Evolutionary conservation across 2,113 vertebrate species (phyloP).

Genomic region (Salminus brasiliensis): DNA sequence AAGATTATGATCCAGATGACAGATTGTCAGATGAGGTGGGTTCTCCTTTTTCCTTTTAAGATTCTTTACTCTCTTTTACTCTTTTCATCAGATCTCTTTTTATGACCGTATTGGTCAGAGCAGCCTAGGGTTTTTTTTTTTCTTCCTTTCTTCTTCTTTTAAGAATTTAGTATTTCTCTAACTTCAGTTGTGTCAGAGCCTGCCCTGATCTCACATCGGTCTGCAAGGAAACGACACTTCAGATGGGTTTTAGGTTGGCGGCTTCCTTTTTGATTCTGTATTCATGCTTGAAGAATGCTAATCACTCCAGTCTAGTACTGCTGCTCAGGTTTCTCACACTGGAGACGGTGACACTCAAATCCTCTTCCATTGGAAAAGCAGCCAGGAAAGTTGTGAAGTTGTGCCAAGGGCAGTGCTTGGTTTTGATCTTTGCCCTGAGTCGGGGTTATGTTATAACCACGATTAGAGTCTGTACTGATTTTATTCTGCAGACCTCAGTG

Average conservation of each 20-base stretch:
- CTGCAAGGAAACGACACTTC: not conserved
- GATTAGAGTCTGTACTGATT: too few species aligned
- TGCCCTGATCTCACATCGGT: not conserved
- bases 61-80: not conserved
- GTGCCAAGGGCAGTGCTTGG: too few species aligned
- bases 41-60: not conserved
- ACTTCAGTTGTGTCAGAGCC: not conserved
- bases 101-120: not conserved
- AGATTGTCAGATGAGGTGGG: constrained; percentile 86
- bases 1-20: constrained; percentile 91
- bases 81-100: not conserved
- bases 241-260: not conserved
- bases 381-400: not conserved
- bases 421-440: not conserved
- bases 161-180: not conserved
- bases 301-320: not conserved
- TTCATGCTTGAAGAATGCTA: not conserved
- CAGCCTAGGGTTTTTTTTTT: not conserved
- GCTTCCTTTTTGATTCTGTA: not conserved
- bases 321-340: not conserved
- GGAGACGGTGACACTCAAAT: not conserved
- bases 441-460: not conserved
- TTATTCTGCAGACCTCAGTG: too few species aligned
- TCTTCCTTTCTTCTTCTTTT: not conserved
- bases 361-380: not conserved